phyloP scores from a whole-genome alignment of 2,888 invertebrate species.

The Mesorhabditis spiculigera region DNA sequence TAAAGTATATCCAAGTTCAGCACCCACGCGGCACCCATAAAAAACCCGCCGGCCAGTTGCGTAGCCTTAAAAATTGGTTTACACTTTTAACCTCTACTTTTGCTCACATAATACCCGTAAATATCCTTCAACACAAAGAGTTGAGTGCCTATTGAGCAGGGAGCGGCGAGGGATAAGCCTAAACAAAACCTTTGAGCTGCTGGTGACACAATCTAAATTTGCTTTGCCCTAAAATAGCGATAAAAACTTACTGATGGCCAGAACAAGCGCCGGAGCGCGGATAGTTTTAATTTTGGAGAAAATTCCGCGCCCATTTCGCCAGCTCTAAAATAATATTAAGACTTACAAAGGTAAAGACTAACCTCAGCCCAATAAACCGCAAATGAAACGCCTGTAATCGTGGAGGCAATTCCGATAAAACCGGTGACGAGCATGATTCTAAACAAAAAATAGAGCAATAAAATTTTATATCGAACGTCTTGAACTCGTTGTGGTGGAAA shows the following conservation, averaged over 20 bases:
- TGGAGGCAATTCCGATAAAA: neutral
- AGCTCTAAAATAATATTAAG: too few species aligned
- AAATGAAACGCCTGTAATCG: neutral
- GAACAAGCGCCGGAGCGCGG: conserved; percentile 3
- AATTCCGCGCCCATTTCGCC: neutral
- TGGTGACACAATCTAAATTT: neutral
- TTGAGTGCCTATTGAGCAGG: neutral
- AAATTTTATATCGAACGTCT: neutral
- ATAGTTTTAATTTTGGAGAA: neutral
- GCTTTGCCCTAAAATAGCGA: neutral
- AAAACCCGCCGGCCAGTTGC: neutral
- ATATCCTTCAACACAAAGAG: conserved; percentile 1
- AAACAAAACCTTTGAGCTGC: neutral
- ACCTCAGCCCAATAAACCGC: neutral
- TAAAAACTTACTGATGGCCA: neutral
- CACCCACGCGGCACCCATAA: conserved; percentile 1
- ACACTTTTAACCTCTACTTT: neutral
- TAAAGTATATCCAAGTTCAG: conserved; percentile 1
- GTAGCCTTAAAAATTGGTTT: neutral
- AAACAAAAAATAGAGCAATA: neutral
- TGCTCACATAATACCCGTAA: conserved; percentile 4
- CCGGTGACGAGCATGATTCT: neutral
- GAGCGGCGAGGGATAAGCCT: neutral
- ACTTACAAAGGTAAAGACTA: too few species aligned
- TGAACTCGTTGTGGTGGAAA: conserved; percentile 4